Conservation (phyloP, 2,888 invertebrate genomes). For the Notodonta dromedarius region DNA sequence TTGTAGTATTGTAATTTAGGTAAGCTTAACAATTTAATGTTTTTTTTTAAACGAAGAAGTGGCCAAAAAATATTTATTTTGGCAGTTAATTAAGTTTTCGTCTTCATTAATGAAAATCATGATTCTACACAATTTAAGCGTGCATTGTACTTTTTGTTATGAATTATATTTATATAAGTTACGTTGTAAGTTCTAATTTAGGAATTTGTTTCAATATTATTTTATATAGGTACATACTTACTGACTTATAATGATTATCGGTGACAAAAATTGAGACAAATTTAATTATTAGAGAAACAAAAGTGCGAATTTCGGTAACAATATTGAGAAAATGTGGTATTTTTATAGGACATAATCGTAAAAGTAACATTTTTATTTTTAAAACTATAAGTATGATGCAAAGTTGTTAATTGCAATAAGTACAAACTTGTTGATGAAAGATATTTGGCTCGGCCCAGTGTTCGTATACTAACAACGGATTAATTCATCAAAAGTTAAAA, state of each 20-base stretch:
- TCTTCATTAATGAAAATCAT: constrained; percentile 27
- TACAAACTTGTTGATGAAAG: constrained; percentile 74
- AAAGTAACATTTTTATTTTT: constrained; percentile 61
- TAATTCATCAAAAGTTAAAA: constrained; percentile 57
- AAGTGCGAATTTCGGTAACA: constrained; percentile 70
- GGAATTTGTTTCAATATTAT: constrained; percentile 40
- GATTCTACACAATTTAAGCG: constrained; percentile 38
- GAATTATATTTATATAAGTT: constrained; percentile 47
- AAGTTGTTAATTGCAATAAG: constrained; percentile 66
- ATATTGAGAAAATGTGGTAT: constrained; percentile 71
- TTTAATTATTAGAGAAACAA: constrained; percentile 53
- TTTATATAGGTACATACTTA: constrained; percentile 49
- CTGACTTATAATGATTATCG: constrained; percentile 42
- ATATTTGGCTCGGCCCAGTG: constrained; percentile 67
- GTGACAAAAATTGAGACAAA: constrained; percentile 55
- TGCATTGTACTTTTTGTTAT: constrained; percentile 58
- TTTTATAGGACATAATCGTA: constrained; percentile 70
- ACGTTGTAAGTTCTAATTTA: constrained; percentile 43
- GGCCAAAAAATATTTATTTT: constrained; percentile 35
- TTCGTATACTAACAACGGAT: constrained; percentile 63
- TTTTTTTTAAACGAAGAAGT: constrained; percentile 19
- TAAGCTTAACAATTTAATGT: constrained; percentile 18
- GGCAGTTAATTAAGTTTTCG: constrained; percentile 28
- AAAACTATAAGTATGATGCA: constrained; percentile 55
- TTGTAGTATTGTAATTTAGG: constrained; percentile 13